Evolutionary conservation across 2,888 invertebrate genomes (phyloP), one percentile per base, ranked within the genome.

Genomic region (Aspidiotus rigidus): DNA sequence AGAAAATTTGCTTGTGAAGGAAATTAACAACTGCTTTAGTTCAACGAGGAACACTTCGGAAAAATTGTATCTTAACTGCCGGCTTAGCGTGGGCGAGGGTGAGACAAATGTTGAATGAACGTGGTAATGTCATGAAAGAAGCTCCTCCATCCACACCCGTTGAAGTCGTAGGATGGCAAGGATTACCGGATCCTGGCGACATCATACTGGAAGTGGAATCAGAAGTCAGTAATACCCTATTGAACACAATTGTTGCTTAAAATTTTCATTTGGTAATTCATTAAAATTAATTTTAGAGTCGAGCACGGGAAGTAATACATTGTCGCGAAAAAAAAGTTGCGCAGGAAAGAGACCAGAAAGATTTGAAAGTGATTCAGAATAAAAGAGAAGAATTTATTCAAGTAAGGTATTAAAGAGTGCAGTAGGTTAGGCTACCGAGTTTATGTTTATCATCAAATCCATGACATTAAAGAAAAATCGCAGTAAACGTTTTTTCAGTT

Each of bases 161-260:
- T 0, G 88, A 90, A 76, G 86, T 96, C 63, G 83, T 89, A 62
- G 98, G 98, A 6, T 99, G 98, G 98, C 84, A 85, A 73, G 88
- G 88, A 73, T 76, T 97, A 73, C 98, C 98, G 0, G 77, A 86
- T 0, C 91, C 95, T 11, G 99, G 99, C 0, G 94, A 96, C 74
- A 80, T 84, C 64, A 86, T 97, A 49, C 78, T 94, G 7, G 88
- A 97, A 81, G 93, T 94, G 5, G 83, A 83, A 72, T 83, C 83
- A 1, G 92, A 91, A 84, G 87, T 86, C 73, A 73, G 41, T 28
- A 11, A 17, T 15, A 16, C n/a, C 5, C 5, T 6, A n/a, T 55
- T 55, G 7, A 55, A 13, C 10, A 16, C n/a, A 7, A 55, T 55
- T 13, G 15, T n/a, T 55, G 13, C 53, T 1, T 53, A n/a, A 53